Evolutionary conservation across 2,888 invertebrate species (phyloP), one percentile per base, ranked within the genome.

Genomic region (Odontocolon sp.): DNA sequence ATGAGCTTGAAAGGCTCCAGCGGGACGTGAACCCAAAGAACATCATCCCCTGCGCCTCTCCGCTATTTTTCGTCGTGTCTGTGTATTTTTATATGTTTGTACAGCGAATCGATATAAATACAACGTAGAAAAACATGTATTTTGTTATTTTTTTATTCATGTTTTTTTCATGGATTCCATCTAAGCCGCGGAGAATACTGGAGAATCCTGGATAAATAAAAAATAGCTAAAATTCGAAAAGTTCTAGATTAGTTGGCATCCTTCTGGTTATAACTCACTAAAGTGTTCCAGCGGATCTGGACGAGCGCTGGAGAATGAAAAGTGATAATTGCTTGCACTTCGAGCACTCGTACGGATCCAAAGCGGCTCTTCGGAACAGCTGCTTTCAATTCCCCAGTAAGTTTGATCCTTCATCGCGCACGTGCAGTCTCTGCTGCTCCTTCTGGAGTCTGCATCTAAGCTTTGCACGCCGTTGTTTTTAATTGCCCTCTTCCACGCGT

Each of bases 1-100:
- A 75, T 77, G 80, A 77, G 59, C 72, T 66, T 75, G 82, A 84
- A 82, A 82, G 78, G 83, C 69, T 80, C 76, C 80, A 81, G 74
- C 80, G 77, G 78, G 72, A 76, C 82, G 79, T 83, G 80, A 83
- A 78, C 64, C 64, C 57, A 64, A 78, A 67, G 74, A 76, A 68
- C 70, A 77, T 81, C 70, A 61, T 59, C 50, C 59, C 72, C 63
- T 33, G 69, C 56, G 61, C 38, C 11, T 26, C 68, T 59, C 52
- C 33, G 33, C 33, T 33, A 16, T 54, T 16, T 28, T 31, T n/a
- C 54, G 16, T 36, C 18, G 18, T 33, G 11, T 5, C 9, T 33
- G 47, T 23, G 47, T 63, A 64, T 64, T 50, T 28, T 31, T n/a
- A n/a, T n/a, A n/a, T n/a, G n/a, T n/a, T n/a, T n/a, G n/a, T n/a